A percentile compares a stretch with the other conserved stretches of the same genome.
These are phyloP conservation scores for Bufo gargarizans DNA, from an alignment of 2,113 vertebrate genomes.

Conservation along the genomic window DNA sequence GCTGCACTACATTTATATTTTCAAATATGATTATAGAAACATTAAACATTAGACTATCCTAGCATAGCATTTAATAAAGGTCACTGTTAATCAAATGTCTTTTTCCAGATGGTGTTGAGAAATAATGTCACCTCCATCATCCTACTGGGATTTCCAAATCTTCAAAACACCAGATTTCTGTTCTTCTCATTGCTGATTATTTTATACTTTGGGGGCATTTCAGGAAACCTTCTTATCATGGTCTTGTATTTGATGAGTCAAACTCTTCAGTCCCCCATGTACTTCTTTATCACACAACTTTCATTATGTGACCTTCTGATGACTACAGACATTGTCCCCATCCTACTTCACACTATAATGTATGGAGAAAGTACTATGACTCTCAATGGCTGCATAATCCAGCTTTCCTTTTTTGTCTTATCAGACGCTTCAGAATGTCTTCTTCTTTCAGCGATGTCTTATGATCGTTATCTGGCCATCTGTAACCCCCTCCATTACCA, in stretches of 20 bases:
- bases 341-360: not conserved
- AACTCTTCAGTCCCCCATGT: constrained; percentile 37
- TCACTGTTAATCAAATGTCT: no score
- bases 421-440: not conserved
- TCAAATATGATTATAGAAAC: no score
- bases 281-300: constrained; percentile 14
- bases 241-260: no score
- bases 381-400: constrained; percentile 57
- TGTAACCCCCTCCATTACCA: constrained; percentile 52
- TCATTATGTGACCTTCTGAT: constrained; percentile 7
- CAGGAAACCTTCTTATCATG: no score
- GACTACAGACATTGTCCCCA: constrained; percentile 28
- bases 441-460: no score
- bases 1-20: no score
- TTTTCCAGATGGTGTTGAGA: no score
- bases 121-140: constrained; percentile 2
- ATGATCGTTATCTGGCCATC: constrained; percentile 3
- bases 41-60: no score
- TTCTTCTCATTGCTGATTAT: not conserved
- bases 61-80: no score
- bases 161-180: not conserved
- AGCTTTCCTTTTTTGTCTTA: constrained; percentile 47
- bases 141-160: constrained; percentile 37
- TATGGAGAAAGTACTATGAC: constrained; percentile 2
- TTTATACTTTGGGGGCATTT: not conserved